These are phyloP conservation scores for Hucho hucho DNA, from an alignment of 2,113 vertebrate species.

Conservation along the genomic window DNA sequence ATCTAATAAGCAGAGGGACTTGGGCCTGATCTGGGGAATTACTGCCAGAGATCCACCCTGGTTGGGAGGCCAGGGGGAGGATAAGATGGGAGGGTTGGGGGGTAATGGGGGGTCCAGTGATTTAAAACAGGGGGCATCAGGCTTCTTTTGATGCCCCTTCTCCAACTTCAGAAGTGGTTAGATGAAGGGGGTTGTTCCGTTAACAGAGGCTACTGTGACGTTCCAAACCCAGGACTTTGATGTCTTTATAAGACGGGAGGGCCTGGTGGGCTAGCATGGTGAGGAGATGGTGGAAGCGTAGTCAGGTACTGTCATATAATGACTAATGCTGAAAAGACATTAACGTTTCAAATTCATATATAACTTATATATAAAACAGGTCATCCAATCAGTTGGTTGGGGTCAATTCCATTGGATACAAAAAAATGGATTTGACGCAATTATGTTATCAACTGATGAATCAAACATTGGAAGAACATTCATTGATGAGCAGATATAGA, in stretches of 20 bases:
- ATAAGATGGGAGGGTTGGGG: slow-evolving; percentile 17
- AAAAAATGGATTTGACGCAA: no score
- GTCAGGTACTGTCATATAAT: not conserved
- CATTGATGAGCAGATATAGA: not conserved
- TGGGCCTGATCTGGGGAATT: slow-evolving; percentile 68
- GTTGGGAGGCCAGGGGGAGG: slow-evolving; percentile 29
- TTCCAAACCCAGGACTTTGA: slow-evolving; percentile 52
- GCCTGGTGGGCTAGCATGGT: slow-evolving; percentile 29
- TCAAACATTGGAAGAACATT: no score
- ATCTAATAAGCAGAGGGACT: slow-evolving; percentile 67
- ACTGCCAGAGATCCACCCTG: slow-evolving; percentile 59
- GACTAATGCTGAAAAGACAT: no score
- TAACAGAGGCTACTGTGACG: slow-evolving; percentile 57
- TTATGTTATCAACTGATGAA: no score
- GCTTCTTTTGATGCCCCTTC: slow-evolving; percentile 3
- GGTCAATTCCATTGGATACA: not conserved
- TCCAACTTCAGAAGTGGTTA: slow-evolving; percentile 1
- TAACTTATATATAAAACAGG: no score
- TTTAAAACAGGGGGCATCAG: slow-evolving; percentile 46
- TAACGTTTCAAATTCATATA: no score
- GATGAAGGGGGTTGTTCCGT: slow-evolving; percentile 43
- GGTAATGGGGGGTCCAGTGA: slow-evolving; percentile 28
- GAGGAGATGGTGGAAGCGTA: not conserved
- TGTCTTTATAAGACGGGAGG: slow-evolving; percentile 55
- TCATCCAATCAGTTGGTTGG: not conserved